Percentiles rank a stretch among this genome's conserved stretches.
phyloP scores from a whole-genome alignment of 2,888 invertebrate genomes.

The Macrostomum cliftonense region DNA sequence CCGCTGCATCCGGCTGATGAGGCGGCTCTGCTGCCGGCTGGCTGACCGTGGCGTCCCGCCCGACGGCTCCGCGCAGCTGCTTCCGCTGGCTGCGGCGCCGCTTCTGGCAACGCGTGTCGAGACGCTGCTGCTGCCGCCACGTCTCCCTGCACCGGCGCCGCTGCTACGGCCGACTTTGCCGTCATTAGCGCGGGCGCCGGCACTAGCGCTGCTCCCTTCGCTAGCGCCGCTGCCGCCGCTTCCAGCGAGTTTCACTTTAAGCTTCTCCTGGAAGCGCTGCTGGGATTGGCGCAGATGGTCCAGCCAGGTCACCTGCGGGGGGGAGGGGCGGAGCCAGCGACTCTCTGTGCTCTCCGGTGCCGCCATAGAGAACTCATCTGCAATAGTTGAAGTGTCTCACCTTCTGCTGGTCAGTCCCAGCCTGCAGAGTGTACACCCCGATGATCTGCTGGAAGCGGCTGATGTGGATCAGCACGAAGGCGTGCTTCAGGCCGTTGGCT shows the following conservation, averaged over 20 bases:
- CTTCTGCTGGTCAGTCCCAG: slow-evolving; percentile 37
- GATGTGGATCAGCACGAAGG: slow-evolving; percentile 41
- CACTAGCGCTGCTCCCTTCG: too few relatives aligned
- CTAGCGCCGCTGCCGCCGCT: neutral
- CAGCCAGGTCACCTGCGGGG: slow-evolving; percentile 8
- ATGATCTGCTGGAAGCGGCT: slow-evolving; percentile 41
- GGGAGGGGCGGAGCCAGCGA: too few relatives aligned
- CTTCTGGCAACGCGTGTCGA: too few relatives aligned
- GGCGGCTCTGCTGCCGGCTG: slow-evolving; percentile 10
- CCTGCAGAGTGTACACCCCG: slow-evolving; percentile 40
- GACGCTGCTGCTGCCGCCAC: neutral
- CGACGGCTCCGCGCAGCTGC: too few relatives aligned
- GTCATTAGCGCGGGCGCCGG: too few relatives aligned
- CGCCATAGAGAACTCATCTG: too few relatives aligned
- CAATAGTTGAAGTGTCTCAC: slow-evolving; percentile 18
- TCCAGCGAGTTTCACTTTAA: slow-evolving; percentile 6
- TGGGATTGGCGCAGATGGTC: slow-evolving; percentile 10
- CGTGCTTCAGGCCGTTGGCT: slow-evolving; percentile 32
- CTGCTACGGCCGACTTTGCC: too few relatives aligned
- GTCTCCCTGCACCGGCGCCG: too few relatives aligned
- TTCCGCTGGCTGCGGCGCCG: too few relatives aligned
- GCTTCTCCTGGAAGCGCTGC: slow-evolving; percentile 11
- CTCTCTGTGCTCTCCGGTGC: too few relatives aligned
- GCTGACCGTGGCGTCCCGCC: too few relatives aligned
- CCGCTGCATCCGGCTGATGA: slow-evolving; percentile 8